Base-by-base conservation (phyloP, 2,888 invertebrate species). In the Yponomeuta plumbellus region DNA sequence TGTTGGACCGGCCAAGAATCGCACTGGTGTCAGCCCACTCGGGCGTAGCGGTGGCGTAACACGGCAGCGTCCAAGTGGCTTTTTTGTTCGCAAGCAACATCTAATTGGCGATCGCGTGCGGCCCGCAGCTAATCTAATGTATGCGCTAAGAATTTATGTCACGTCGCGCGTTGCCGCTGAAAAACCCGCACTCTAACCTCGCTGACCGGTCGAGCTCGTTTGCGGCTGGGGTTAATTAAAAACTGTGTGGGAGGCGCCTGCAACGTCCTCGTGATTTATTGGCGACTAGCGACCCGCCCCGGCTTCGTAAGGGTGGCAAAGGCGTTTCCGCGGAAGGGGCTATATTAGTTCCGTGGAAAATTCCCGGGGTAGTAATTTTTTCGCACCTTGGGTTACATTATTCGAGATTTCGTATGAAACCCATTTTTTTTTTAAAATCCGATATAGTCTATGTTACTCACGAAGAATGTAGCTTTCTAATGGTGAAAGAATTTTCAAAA, bases 31-130 rank as follows among this genome's bases (percentile, higher is more conserved):
- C 62, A n/a, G 62, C 39, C n/a, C 62, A 62, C 59, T 59, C 59
- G 20, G 21, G 22, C 59, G 59, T 59, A 21, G 44, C 44, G 44
- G 59, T 59, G 59, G 59, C 23, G 59, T 59, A 59, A 59, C 59
- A 22, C 23, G 34, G 62, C 44, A 17, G 44, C 44, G 44, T 17
- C 44, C 13, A 52, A 17, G 13, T 13, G 44, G 3, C 17, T 52
- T 52, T 52, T 52, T 52, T 52, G 13, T 52, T 17, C 17, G 6
- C 13, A 17, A 52, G 13, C 17, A 52, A 52, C 17, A 52, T 52
- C 44, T 52, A 52, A 52, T 52, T 52, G 44, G 17, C 44, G 44
- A 52, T 52, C 44, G 59, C n/a, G 22, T 22, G 21, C n/a, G 39
- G 23, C 39, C 2, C 39, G 34, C 23, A 4, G 26, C n/a, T 39